Evolutionary conservation across 2,113 vertebrate genomes (phyloP), one percentile per base, ranked within the genome.

Genomic region (Prionailurus viverrinus): DNA sequence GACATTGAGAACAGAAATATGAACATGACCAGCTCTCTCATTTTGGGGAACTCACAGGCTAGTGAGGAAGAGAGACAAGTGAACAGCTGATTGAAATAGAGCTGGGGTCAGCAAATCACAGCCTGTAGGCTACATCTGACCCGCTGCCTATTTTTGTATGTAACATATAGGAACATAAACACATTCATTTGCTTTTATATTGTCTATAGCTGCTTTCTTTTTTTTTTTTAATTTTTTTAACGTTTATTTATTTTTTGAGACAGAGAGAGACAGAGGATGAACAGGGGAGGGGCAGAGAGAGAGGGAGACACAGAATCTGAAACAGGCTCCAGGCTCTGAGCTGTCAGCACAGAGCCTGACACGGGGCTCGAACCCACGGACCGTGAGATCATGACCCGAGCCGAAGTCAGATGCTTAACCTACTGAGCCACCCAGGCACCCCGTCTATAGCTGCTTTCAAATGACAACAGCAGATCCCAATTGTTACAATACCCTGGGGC

Each of bases 1-100:
- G n/a, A 86, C 53, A 19, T 25, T 73, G 53, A 97, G 61, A 74
- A 65, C 16, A 81, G 36, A 93, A 84, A 93, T 33, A 89, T 66
- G 25, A 91, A 55, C 13, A 53, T 84, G 45, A 63, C n/a, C 51
- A 87, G 10, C 48, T 19, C 25, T 91, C 31, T 88, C 53, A 74
- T 76, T n/a, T 85, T 68, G 89, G 53, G 81, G 15, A 92, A 68
- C 36, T 29, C 63, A 51, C 45, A 23, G 4, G 66, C 33, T 92
- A 63, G 18, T 33, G 18, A 73, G 15, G 36, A 89, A 25, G 31
- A 53, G 14, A 81, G 33, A 16, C 8, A 91, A 58, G 19, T 36
- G n/a, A 66, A 73, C 41, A 79, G 83, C 23, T 63, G 41, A 78
- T 45, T 33, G 7, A 14, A 82, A 89, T 71, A n/a, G 5, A 78